Evolutionary conservation across 2,797 vertebrate genomes (phyloP).

Genomic region (Spinus pinus): DNA sequence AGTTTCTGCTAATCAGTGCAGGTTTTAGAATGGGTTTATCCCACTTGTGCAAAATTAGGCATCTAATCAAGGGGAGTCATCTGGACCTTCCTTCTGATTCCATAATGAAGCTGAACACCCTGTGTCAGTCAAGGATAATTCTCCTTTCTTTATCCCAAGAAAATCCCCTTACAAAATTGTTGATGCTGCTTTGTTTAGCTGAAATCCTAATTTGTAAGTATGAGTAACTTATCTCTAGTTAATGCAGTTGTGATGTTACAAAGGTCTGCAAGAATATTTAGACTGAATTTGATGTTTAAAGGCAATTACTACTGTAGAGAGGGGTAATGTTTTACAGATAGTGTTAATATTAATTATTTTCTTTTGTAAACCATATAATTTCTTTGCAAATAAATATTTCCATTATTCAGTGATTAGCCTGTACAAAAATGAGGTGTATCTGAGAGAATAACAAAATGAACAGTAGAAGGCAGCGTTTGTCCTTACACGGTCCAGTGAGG

Average conservation of each 20-base stretch:
- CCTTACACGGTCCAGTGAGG: background rate
- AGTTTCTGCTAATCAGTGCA: background rate
- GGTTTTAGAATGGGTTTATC: background rate
- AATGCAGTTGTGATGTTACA: fast-evolving
- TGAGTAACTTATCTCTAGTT: background rate
- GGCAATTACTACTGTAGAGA: background rate
- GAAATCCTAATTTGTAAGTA: background rate
- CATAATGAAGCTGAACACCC: background rate
- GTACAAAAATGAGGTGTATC: background rate
- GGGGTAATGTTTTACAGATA: background rate
- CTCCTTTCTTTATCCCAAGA: background rate
- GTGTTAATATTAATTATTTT: background rate
- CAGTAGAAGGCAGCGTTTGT: background rate
- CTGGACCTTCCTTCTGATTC: background rate
- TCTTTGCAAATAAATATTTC: background rate
- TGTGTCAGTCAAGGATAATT: background rate
- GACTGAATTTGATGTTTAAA: background rate
- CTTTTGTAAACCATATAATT: background rate
- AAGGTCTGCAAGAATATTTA: background rate
- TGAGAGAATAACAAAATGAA: background rate
- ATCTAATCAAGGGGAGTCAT: background rate
- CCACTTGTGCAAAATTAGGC: background rate
- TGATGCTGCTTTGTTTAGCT: background rate
- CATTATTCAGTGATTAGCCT: background rate
- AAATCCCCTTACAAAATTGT: background rate